Evolutionary conservation across 2,888 invertebrate genomes (phyloP).

Genomic region (Lepidochitona cinerea): DNA sequence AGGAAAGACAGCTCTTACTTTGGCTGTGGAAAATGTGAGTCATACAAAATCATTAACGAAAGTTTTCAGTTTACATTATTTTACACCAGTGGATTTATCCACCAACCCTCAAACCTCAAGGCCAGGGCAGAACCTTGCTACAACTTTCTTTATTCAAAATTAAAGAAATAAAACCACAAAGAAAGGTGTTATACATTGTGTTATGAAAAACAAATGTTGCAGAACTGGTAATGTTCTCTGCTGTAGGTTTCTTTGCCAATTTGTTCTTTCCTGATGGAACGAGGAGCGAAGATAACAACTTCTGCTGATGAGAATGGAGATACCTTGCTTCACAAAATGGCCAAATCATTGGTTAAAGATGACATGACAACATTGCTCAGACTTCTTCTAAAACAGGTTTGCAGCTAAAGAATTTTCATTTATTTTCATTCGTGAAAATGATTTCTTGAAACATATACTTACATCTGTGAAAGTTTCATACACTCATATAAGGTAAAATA

Average conservation of each 20-base stretch:
- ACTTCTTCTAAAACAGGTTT: background rate
- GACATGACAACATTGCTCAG: background rate
- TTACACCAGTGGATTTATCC: too few species aligned
- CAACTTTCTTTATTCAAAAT: too few species aligned
- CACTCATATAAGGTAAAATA: too few species aligned
- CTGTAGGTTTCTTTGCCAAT: background rate
- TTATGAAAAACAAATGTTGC: background rate
- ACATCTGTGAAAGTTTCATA: too few species aligned
- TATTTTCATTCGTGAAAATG: too few species aligned
- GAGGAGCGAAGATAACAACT: background rate
- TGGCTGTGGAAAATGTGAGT: background rate
- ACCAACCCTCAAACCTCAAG: too few species aligned
- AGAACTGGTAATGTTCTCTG: background rate
- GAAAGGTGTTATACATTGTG: background rate
- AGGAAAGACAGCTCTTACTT: background rate
- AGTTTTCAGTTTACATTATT: too few species aligned
- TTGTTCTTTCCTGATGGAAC: background rate
- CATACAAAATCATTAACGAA: too few species aligned
- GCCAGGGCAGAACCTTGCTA: too few species aligned
- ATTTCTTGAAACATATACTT: too few species aligned
- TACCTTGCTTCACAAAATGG: background rate
- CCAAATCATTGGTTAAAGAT: background rate
- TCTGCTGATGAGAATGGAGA: background rate
- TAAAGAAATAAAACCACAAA: too few species aligned
- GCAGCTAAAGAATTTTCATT: too few species aligned